phyloP scores from a whole-genome alignment of 2,888 invertebrate species.

The Bombyx huttoni region DNA sequence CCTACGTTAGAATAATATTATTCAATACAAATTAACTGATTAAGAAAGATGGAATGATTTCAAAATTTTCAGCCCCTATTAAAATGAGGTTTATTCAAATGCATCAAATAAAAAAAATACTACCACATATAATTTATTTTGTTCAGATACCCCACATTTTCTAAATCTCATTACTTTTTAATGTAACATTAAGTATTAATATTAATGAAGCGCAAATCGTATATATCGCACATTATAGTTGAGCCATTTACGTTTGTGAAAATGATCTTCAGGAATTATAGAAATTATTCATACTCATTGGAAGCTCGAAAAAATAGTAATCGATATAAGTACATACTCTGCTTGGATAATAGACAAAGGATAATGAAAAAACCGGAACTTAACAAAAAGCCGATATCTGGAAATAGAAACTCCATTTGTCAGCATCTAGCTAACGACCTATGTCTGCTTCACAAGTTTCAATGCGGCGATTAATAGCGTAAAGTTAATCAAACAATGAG shows the following conservation, averaged over 20 bases:
- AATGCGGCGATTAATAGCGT: constrained; percentile 35
- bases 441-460: constrained; percentile 42
- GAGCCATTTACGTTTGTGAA: background rate
- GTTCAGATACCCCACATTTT: no score
- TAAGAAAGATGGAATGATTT: no score
- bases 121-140: no score
- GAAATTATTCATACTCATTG: background rate
- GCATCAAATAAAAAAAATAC: no score
- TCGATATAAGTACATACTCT: background rate
- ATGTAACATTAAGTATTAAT: no score
- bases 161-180: no score
- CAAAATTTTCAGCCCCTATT: no score
- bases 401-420: constrained; percentile 73
- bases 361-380: constrained; percentile 58
- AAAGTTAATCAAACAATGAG: constrained; percentile 21
- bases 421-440: constrained; percentile 59
- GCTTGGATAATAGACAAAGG: constrained; percentile 9
- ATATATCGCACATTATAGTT: no score
- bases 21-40: no score
- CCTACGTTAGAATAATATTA: no score
- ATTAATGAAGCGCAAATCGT: no score
- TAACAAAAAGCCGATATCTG: constrained; percentile 65
- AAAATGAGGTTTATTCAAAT: no score
- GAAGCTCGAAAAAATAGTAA: background rate
- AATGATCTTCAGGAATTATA: background rate